Percentiles rank a stretch among this genome's conserved stretches.
phyloP scores from a whole-genome alignment of 2,113 vertebrate genomes.

The Actenoides hombroni region DNA sequence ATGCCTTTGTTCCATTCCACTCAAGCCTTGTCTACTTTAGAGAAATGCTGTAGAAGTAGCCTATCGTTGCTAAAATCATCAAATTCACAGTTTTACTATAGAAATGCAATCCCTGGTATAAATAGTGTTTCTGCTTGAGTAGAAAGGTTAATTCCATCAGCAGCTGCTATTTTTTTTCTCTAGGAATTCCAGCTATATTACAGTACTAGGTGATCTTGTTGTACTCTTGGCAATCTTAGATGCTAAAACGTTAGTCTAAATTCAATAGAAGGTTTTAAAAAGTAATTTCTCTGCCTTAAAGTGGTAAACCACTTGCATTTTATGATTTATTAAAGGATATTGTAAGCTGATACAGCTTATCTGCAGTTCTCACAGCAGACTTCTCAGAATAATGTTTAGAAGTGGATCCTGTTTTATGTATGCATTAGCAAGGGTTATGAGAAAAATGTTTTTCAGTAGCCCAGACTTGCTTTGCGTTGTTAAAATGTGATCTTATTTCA shows the following conservation, averaged over 20 bases:
- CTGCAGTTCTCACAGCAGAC: not conserved
- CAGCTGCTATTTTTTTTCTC: not conserved
- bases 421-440: not conserved
- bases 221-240: not conserved
- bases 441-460: not conserved
- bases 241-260: not conserved
- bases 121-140: not conserved
- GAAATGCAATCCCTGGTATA: not conserved
- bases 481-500: not conserved
- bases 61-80: not conserved
- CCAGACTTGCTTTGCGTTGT: not conserved
- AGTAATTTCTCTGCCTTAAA: not conserved
- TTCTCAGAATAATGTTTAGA: not conserved
- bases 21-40: not conserved
- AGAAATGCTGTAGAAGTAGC: not conserved
- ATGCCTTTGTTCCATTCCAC: not conserved
- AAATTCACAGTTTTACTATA: not conserved
- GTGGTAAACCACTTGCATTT: not conserved
- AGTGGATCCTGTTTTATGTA: not conserved
- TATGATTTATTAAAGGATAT: not conserved
- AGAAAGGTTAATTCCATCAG: not conserved
- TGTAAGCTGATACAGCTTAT: not conserved
- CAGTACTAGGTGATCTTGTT: not conserved
- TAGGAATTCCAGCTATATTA: not conserved
- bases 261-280: not conserved